Percentiles rank a stretch among this genome's conserved stretches.
These are phyloP conservation scores for Lagorchestes hirsutus DNA, from an alignment of 2,797 vertebrate species.

Conservation along the genomic window DNA sequence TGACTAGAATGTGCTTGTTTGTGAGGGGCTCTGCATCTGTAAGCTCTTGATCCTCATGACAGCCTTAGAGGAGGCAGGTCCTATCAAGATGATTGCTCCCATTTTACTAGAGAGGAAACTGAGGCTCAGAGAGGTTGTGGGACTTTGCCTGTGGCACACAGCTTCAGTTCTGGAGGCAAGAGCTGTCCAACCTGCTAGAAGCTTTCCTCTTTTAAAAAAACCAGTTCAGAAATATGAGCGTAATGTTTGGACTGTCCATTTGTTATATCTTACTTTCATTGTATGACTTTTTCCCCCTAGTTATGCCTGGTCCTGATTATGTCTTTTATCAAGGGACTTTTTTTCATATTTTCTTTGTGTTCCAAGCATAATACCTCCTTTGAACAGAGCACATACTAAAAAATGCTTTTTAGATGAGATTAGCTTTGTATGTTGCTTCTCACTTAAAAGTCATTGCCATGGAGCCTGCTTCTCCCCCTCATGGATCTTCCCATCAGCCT, in stretches of 20 bases:
- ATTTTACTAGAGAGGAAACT: too few relatives aligned
- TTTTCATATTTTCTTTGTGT: too few relatives aligned
- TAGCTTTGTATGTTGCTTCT: neutral
- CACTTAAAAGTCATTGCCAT: neutral
- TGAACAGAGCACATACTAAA: neutral
- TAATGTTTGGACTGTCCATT: neutral
- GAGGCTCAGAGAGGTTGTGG: neutral
- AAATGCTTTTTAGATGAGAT: neutral
- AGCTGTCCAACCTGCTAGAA: neutral
- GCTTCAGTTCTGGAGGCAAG: neutral
- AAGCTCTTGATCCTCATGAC: neutral
- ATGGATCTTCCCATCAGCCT: neutral
- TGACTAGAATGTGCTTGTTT: neutral
- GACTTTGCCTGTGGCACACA: neutral
- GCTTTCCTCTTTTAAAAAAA: neutral
- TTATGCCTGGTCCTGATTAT: neutral
- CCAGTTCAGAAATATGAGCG: neutral
- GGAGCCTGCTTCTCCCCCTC: neutral
- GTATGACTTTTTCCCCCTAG: neutral
- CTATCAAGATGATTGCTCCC: too few relatives aligned
- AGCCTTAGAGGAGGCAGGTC: neutral
- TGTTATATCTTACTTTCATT: neutral
- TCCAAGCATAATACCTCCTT: too few relatives aligned
- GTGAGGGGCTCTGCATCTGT: too few relatives aligned
- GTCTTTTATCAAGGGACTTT: neutral